Percentiles rank a stretch among this genome's conserved stretches.
These are phyloP conservation scores for Phaenicophaeus curvirostris DNA, from an alignment of 2,797 vertebrate genomes.

Conservation along the genomic window DNA sequence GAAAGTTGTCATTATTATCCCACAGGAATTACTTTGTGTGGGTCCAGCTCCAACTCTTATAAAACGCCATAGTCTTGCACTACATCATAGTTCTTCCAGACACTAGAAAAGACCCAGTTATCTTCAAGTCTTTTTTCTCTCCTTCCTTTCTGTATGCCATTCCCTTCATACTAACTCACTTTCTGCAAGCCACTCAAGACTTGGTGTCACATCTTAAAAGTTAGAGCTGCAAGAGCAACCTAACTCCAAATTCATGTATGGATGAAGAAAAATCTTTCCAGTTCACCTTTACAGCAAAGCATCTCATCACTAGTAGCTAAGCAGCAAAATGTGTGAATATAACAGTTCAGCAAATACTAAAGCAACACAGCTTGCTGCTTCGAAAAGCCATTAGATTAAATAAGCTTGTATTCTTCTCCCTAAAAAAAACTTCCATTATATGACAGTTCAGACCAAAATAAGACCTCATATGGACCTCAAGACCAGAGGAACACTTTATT, in stretches of 20 bases:
- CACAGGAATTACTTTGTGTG: neutral
- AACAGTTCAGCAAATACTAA: slow-evolving; percentile 1
- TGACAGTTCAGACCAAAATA: slow-evolving; percentile 14
- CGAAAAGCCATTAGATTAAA: slow-evolving; percentile 8
- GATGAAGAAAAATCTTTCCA: neutral
- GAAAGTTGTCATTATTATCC: neutral
- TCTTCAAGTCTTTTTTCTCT: neutral
- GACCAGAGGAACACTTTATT: neutral
- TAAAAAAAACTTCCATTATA: neutral
- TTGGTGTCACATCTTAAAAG: neutral
- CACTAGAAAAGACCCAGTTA: neutral
- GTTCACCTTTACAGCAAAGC: neutral
- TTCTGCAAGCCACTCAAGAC: neutral
- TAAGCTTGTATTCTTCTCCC: neutral
- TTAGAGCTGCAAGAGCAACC: neutral
- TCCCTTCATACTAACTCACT: neutral
- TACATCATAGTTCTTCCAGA: neutral
- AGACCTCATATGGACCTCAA: neutral
- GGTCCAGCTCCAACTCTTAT: neutral
- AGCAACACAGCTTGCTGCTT: slow-evolving; percentile 4
- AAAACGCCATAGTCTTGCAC: neutral
- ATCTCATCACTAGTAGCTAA: neutral
- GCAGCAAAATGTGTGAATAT: neutral
- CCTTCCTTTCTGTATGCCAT: neutral
- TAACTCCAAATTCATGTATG: neutral